These are phyloP conservation scores for Hesperophylax magnus DNA, from an alignment of 1,140 invertebrate species.

Conservation along the genomic window DNA sequence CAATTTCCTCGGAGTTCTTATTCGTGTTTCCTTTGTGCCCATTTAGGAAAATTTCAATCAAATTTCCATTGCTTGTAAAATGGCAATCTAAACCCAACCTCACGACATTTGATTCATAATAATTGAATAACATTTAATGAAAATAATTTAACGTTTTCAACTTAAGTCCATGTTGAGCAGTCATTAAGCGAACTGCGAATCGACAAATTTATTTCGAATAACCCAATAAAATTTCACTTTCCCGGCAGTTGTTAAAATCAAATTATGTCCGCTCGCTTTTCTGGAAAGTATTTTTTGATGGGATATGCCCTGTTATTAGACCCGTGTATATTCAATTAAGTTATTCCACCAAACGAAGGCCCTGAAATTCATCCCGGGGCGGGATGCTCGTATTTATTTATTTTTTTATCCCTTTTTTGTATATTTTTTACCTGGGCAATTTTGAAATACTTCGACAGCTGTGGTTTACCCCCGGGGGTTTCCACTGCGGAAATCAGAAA, in stretches of 20 bases:
- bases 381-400: slow-evolving; percentile 16
- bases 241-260: slow-evolving; percentile 23
- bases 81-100: too few relatives aligned
- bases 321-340: slow-evolving; percentile 58
- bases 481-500: slow-evolving; percentile 36
- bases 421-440: slow-evolving; percentile 42
- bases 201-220: slow-evolving; percentile 28
- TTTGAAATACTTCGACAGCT: slow-evolving; percentile 47
- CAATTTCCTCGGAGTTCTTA: too few relatives aligned
- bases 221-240: slow-evolving; percentile 43
- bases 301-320: slow-evolving; percentile 53
- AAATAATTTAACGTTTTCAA: slow-evolving; percentile 26
- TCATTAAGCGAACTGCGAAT: slow-evolving; percentile 24
- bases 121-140: slow-evolving; percentile 38
- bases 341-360: slow-evolving; percentile 56
- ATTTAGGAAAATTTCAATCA: too few relatives aligned
- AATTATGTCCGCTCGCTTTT: slow-evolving; percentile 4
- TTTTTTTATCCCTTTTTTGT: slow-evolving; percentile 4
- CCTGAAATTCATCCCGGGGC: slow-evolving; percentile 20
- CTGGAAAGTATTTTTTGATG: slow-evolving; percentile 47
- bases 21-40: too few relatives aligned
- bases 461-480: slow-evolving; percentile 13
- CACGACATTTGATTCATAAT: background rate
- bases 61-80: too few relatives aligned
- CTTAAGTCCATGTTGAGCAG: slow-evolving; percentile 26